These are phyloP conservation scores for Boulengeromyrus knoepffleri DNA, from an alignment of 2,113 vertebrate species.

Conservation along the genomic window DNA sequence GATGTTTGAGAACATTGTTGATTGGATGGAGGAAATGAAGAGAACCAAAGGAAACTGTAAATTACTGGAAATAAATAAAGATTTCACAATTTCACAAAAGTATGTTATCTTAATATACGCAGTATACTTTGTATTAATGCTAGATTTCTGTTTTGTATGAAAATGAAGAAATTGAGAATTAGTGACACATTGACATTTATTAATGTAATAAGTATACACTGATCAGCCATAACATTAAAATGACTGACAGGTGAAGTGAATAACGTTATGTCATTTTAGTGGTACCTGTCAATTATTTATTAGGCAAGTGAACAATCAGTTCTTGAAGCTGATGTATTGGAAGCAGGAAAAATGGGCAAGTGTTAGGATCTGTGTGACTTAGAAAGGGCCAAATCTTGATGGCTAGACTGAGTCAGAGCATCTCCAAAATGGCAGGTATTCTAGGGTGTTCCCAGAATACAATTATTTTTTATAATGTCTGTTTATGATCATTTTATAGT, in stretches of 20 bases:
- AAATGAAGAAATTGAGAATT: not conserved
- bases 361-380: not conserved
- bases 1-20: constrained; percentile 70
- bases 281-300: not conserved
- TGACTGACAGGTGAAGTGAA: not conserved
- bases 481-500: not conserved
- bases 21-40: constrained; percentile 73
- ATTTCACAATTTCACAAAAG: constrained; percentile 63
- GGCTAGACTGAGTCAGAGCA: not conserved
- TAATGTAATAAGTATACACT: not conserved
- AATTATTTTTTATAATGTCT: not conserved
- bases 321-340: not conserved
- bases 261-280: not conserved
- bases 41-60: constrained; percentile 68
- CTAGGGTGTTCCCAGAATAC: not conserved
- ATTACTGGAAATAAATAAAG: constrained; percentile 62
- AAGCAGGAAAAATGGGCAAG: not conserved
- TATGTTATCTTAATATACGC: constrained; percentile 37
- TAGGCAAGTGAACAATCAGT: not conserved
- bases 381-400: not conserved
- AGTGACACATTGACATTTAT: not conserved
- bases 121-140: not conserved
- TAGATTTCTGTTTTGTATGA: not conserved
- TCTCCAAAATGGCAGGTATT: not conserved
- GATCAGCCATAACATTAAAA: not conserved